phyloP scores from a whole-genome alignment of 2,888 invertebrate species.

The Apodemia hepburni region DNA sequence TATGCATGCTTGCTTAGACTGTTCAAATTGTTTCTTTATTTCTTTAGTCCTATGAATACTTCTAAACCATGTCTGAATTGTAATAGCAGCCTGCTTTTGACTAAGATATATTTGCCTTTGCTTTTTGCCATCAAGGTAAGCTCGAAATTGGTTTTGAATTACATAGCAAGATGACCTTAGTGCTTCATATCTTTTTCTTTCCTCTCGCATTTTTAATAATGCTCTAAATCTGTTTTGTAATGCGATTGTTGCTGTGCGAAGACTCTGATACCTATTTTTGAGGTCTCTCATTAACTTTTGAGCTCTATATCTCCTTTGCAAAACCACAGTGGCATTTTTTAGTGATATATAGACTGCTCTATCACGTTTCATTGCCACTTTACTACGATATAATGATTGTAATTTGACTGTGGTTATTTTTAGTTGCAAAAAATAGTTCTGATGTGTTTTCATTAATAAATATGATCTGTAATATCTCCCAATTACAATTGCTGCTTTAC shows the following conservation, averaged over 20 bases:
- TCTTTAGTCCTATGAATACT: constrained; percentile 41
- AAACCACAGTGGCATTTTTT: constrained; percentile 44
- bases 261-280: constrained; percentile 33
- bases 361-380: constrained; percentile 51
- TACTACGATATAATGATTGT: constrained; percentile 60
- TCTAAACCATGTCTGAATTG: constrained; percentile 63
- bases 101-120: constrained; percentile 45
- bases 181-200: constrained; percentile 43
- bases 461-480: constrained; percentile 45
- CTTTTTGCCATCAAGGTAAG: constrained; percentile 43
- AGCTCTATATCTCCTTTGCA: constrained; percentile 50
- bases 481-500: constrained; percentile 43
- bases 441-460: constrained; percentile 35
- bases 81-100: constrained; percentile 49
- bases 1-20: no score
- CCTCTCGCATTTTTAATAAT: constrained; percentile 47
- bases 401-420: constrained; percentile 44
- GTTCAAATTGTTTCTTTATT: constrained; percentile 43
- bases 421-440: constrained; percentile 34
- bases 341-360: constrained; percentile 39
- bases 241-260: constrained; percentile 33
- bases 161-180: constrained; percentile 45
- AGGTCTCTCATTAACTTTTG: constrained; percentile 38
- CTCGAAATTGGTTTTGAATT: constrained; percentile 64
- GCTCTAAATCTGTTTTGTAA: constrained; percentile 69